Percentiles rank a stretch among this genome's conserved stretches.
Evolutionary conservation across 2,797 vertebrate species (phyloP).

Genomic region (Alfaro cultratus): DNA sequence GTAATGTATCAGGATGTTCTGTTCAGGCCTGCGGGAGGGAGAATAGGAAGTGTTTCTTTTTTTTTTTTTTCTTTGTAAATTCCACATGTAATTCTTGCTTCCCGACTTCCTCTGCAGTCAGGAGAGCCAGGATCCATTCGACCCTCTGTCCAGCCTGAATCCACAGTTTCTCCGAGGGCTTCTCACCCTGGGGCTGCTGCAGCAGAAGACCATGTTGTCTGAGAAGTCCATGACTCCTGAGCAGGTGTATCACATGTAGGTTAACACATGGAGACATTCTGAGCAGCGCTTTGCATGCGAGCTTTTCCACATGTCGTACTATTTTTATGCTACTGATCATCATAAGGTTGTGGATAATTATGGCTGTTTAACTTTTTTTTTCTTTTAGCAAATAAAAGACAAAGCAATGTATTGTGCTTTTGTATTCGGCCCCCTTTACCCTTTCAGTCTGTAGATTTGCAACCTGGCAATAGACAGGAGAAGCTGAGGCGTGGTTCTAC

Average conservation of each 20-base stretch:
- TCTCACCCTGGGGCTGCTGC: constrained; percentile 69
- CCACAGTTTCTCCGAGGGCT: constrained; percentile 75
- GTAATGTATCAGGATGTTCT: constrained; percentile 37
- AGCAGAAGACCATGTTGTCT: constrained; percentile 47
- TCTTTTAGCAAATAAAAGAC: neutral
- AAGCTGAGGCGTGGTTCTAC: neutral
- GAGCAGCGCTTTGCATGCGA: neutral
- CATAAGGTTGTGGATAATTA: neutral
- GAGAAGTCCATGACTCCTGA: constrained; percentile 61
- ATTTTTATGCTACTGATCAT: neutral
- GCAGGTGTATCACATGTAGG: constrained; percentile 77
- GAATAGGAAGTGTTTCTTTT: neutral
- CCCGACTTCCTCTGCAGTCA: constrained; percentile 40
- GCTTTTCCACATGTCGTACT: neutral
- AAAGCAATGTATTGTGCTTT: neutral
- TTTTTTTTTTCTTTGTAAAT: neutral
- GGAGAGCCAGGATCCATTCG: constrained; percentile 49
- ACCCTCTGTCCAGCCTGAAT: constrained; percentile 65
- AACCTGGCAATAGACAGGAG: neutral
- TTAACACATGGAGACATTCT: neutral
- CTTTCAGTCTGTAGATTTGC: neutral
- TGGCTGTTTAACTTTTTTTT: neutral
- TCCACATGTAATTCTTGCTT: neutral
- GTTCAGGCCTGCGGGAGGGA: constrained; percentile 20
- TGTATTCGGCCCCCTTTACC: neutral